Percentiles rank a stretch among this genome's conserved stretches.
phyloP scores from a whole-genome alignment of 2,888 invertebrate species.

The Drosophila villosipedis region DNA sequence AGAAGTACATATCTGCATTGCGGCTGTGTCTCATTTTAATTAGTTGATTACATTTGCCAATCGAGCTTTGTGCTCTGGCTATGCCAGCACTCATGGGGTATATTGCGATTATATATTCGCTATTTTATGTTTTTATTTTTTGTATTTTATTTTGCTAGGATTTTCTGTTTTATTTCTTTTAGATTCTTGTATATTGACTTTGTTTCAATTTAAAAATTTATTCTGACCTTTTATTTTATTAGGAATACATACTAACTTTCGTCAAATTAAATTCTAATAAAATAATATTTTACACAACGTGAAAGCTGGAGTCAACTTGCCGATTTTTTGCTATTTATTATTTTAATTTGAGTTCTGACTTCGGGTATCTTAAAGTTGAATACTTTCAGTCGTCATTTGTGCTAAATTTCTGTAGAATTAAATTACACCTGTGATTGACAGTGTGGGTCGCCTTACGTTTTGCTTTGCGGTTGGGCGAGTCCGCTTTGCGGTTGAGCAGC shows the following conservation, averaged over 20 bases:
- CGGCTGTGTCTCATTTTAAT: slow-evolving; percentile 42
- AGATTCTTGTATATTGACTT: neutral
- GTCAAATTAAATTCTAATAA: neutral
- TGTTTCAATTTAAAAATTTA: neutral
- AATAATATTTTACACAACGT: neutral
- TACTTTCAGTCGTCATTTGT: slow-evolving; percentile 9
- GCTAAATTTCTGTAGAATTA: slow-evolving; percentile 37
- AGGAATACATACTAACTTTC: neutral
- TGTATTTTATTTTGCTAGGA: neutral
- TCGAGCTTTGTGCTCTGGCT: neutral
- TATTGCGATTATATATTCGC: neutral
- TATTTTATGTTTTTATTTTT: neutral
- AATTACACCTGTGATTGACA: slow-evolving; percentile 54
- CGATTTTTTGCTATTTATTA: neutral
- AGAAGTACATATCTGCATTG: slow-evolving; percentile 32
- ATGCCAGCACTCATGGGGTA: slow-evolving; percentile 8
- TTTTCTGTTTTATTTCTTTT: neutral
- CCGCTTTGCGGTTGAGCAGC: slow-evolving; percentile 13
- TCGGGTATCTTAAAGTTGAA: neutral
- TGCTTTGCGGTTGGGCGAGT: slow-evolving; percentile 12
- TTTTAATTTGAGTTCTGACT: neutral
- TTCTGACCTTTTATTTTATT: too few relatives aligned
- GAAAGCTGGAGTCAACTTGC: neutral
- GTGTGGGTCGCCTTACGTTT: slow-evolving; percentile 15
- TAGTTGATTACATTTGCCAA: slow-evolving; percentile 43